Percentiles rank a stretch among this genome's conserved stretches.
Conservation (phyloP, 2,113 vertebrate species). For the Muntiacus reevesi region DNA sequence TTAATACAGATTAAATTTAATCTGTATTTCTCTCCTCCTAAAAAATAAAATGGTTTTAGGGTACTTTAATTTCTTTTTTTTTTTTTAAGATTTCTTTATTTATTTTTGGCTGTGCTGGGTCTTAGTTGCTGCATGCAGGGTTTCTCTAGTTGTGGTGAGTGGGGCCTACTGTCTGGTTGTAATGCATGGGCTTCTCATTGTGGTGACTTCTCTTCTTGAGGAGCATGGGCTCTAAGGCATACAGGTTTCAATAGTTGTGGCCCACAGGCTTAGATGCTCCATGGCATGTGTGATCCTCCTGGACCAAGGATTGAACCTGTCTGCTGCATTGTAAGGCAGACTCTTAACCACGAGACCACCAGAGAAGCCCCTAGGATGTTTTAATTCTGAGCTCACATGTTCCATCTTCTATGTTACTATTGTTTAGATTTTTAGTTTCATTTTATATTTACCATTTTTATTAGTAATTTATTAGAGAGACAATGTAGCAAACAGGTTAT, state of each 20-base stretch:
- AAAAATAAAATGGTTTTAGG: background rate
- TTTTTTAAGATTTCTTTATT: background rate
- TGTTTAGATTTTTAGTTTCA: background rate
- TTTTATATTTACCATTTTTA: background rate
- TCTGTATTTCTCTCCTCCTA: background rate
- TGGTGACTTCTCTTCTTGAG: background rate
- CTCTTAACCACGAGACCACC: background rate
- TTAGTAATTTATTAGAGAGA: background rate
- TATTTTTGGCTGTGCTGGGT: background rate
- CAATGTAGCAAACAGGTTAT: background rate
- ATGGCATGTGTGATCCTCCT: background rate
- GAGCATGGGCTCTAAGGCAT: background rate
- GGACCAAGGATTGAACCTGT: background rate
- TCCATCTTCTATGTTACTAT: background rate
- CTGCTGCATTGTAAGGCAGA: background rate
- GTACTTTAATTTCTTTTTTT: background rate
- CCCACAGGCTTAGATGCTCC: background rate
- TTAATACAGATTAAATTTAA: background rate
- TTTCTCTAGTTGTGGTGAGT: background rate
- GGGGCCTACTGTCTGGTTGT: background rate
- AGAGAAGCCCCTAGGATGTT: background rate
- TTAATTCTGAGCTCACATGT: background rate
- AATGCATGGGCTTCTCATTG: background rate
- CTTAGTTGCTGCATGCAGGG: background rate
- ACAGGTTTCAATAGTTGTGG: background rate